Evolutionary conservation across 1,140 invertebrate species (phyloP), one percentile per base, ranked within the genome.

Genomic region (Conopomorpha cramerella): DNA sequence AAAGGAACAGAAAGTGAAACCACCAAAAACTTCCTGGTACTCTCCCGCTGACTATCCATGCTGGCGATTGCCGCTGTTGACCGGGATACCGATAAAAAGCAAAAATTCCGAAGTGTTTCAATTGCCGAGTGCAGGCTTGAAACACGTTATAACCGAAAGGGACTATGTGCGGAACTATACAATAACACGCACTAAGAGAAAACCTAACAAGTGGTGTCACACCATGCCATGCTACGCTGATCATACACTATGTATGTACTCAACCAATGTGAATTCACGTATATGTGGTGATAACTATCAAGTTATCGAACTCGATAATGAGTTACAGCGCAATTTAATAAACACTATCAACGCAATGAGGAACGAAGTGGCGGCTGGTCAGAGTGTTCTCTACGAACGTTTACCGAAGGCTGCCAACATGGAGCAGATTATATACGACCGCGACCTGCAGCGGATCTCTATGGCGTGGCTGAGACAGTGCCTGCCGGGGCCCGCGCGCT

Each of bases 311-410:
- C 44, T 38, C 15, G 62, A 58, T 8, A 53, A 34, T 17, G 51
- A 51, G 18, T 31, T 44, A 10, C 49, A 66, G 30, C 55, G 58
- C 39, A 49, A 48, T 15, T 49, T 43, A 6, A 38, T 74, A 39
- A 64, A 66, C 43, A 64, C 63, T 16, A 36, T 72, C 16, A 74
- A 74, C 48, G 46, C 65, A 19, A 74, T 74, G 59, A 49, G 70
- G 23, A 72, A 74, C 43, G 44, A 50, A 16, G 33, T 74, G 3
- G 70, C 70, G 10, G 55, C 37, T 38, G 61, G 63, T 4, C 16
- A 41, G 31, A 39, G 50, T n/a, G 38, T 43, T 0, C 50, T 43
- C 41, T 74, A 72, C 45, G 28, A 34, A n/a, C 55, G 66, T 45
- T 51, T 74, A 29, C 66, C 67, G 19, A 41, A 49, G 28, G 70